Evolutionary conservation across 1,140 invertebrate genomes (phyloP), one percentile per base, ranked within the genome.

Genomic region (Drosophila azteca): DNA sequence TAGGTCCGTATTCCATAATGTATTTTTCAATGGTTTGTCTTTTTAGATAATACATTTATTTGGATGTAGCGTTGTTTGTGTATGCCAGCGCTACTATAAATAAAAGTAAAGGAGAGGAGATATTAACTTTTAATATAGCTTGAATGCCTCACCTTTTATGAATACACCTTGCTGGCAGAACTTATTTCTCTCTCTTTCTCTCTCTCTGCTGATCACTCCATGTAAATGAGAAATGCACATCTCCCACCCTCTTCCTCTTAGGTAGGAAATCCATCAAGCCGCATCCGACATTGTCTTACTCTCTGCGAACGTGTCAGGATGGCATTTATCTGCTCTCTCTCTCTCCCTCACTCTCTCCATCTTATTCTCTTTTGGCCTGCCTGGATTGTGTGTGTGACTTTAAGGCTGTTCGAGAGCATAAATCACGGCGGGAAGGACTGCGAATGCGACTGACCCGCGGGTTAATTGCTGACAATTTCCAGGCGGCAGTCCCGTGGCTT

Each of bases 401-500:
- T 54, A 82, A 84, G 80, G 75, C 80, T 62, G 60, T 49, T 74
- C 78, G 49, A 11, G 58, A 74, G 78, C 78, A 85, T 85, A 85
- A 85, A 85, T 85, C 82, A 85, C 66, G 65, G 75, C 60, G 29
- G 60, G 51, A 57, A 52, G 60, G 67, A 57, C 77, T 75, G 54
- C 49, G 15, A 59, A 39, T 39, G 49, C 48, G 31, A 65, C 63
- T 87, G 80, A 83, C 80, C 80, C 66, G 67, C 55, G 78, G 82
- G 82, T 87, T 87, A 87, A 87, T 87, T 87, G 82, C 82, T 87
- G 83, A 87, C 82, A 87, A 87, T 88, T 87, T 82, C 39, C 81
- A 65, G 54, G 58, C 54, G 51, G 61, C 62, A 43, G 44, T 43
- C 69, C 35, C 20, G 45, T 20, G 62, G 46, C 66, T 64, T 76